A percentile compares a stretch with the other conserved stretches of the same genome.
Evolutionary conservation across 2,888 invertebrate species (phyloP).

Genomic region (Phyllotreta cruciferae): DNA sequence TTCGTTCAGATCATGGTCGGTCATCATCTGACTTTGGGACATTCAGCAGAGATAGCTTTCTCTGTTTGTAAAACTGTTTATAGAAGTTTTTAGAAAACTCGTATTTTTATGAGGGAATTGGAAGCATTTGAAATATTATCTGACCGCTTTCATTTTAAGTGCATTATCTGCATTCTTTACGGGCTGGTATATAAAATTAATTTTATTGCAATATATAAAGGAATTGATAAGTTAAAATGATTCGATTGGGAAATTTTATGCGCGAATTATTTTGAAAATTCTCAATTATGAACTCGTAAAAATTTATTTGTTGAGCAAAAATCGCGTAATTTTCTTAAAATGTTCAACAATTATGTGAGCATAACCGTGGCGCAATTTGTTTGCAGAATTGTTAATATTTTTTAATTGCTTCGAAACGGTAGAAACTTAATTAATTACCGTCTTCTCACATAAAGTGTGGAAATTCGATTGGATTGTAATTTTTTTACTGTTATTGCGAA

Average conservation of each 20-base stretch:
- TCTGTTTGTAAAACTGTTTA: conserved; percentile 16
- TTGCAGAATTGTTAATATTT: conserved; percentile 14
- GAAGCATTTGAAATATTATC: no score
- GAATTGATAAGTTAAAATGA: no score
- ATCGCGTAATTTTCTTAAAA: conserved; percentile 19
- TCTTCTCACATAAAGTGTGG: conserved; percentile 4
- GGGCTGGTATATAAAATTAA: no score
- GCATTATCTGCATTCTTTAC: no score
- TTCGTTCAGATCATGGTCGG: conserved; percentile 8
- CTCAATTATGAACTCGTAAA: not conserved
- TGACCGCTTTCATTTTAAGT: no score
- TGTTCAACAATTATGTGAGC: conserved; percentile 23
- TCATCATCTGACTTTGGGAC: conserved; percentile 2
- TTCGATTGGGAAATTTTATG: not conserved
- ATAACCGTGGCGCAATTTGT: conserved; percentile 11
- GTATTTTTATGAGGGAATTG: not conserved
- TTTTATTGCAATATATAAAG: no score
- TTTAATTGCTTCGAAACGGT: conserved; percentile 6
- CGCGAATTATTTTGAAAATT: not conserved
- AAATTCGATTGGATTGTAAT: conserved; percentile 7
- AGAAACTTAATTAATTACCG: conserved; percentile 6
- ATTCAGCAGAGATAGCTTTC: conserved; percentile 5
- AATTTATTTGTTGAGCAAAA: conserved; percentile 7
- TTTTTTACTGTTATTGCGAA: not conserved
- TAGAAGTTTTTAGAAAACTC: conserved; percentile 20